Percentiles rank a stretch among this genome's conserved stretches.
Conservation (phyloP, 1,140 invertebrate genomes). For the Onthophagus taurus region DNA sequence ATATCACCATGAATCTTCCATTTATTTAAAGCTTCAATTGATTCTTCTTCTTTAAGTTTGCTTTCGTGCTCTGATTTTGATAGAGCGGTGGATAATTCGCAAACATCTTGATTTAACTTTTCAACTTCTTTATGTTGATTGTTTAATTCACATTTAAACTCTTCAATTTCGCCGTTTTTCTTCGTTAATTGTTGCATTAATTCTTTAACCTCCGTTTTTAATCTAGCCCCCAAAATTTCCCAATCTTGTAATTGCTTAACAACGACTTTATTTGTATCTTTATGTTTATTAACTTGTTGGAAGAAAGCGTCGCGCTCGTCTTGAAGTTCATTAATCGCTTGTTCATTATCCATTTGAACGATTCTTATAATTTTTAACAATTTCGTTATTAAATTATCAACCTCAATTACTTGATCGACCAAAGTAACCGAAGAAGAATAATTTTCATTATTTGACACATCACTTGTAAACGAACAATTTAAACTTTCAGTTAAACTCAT, state of each 20-base stretch:
- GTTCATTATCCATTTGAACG: slow-evolving; percentile 58
- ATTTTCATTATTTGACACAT: slow-evolving; percentile 35
- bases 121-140: slow-evolving; percentile 42
- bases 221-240: slow-evolving; percentile 42
- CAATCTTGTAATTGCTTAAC: slow-evolving; percentile 45
- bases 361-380: slow-evolving; percentile 63
- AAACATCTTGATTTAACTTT: slow-evolving; percentile 45
- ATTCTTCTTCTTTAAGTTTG: slow-evolving; percentile 33
- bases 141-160: slow-evolving; percentile 42
- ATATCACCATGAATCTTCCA: slow-evolving; percentile 34
- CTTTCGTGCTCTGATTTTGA: slow-evolving; percentile 36
- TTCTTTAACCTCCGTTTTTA: slow-evolving; percentile 44
- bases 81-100: slow-evolving; percentile 42
- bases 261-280: slow-evolving; percentile 34
- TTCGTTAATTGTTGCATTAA: slow-evolving; percentile 41
- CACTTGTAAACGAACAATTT: slow-evolving; percentile 31
- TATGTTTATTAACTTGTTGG: slow-evolving; percentile 32
- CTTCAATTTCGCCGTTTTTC: slow-evolving; percentile 42
- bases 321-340: slow-evolving; percentile 50
- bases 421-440: slow-evolving; percentile 39
- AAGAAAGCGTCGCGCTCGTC: slow-evolving; percentile 41
- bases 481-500: slow-evolving; percentile 23
- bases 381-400: slow-evolving; percentile 63
- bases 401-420: slow-evolving; percentile 64
- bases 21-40: slow-evolving; percentile 26